These are phyloP conservation scores for Diploscapter pachys DNA, from an alignment of 1,140 invertebrate species.

Conservation along the genomic window DNA sequence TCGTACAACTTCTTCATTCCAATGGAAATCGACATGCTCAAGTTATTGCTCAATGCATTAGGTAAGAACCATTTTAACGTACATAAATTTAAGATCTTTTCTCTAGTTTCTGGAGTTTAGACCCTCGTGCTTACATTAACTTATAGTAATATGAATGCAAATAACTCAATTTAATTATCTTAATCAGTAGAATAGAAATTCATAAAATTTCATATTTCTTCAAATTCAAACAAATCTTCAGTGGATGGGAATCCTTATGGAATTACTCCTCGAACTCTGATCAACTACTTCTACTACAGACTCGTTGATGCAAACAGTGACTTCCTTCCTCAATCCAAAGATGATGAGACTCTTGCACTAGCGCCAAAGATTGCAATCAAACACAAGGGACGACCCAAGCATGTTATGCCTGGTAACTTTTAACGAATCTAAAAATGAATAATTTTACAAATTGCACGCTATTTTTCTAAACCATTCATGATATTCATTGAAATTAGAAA, in stretches of 20 bases:
- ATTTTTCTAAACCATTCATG: not conserved
- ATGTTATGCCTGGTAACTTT: slow-evolving; percentile 15
- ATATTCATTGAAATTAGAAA: too few species aligned
- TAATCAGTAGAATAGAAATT: too few species aligned
- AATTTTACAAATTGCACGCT: slow-evolving; percentile 21
- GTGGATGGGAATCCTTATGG: slow-evolving; percentile 7
- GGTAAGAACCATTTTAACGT: too few species aligned
- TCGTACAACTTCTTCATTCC: too few species aligned
- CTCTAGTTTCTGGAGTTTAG: too few species aligned
- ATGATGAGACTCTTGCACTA: not conserved
- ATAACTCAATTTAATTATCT: too few species aligned
- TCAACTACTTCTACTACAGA: slow-evolving; percentile 48
- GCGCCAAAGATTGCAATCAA: not conserved
- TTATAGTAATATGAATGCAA: too few species aligned
- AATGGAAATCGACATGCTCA: too few species aligned
- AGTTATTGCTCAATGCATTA: too few species aligned
- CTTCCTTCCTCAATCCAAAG: slow-evolving; percentile 34
- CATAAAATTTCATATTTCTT: too few species aligned
- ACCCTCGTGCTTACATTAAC: too few species aligned
- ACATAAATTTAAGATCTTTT: too few species aligned
- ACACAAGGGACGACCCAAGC: not conserved
- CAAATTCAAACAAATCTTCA: not conserved
- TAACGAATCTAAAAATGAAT: slow-evolving; percentile 19
- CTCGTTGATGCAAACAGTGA: slow-evolving; percentile 33
- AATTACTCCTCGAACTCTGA: slow-evolving; percentile 35